Conservation (phyloP, 2,113 vertebrate genomes). For the Pipa parva region DNA sequence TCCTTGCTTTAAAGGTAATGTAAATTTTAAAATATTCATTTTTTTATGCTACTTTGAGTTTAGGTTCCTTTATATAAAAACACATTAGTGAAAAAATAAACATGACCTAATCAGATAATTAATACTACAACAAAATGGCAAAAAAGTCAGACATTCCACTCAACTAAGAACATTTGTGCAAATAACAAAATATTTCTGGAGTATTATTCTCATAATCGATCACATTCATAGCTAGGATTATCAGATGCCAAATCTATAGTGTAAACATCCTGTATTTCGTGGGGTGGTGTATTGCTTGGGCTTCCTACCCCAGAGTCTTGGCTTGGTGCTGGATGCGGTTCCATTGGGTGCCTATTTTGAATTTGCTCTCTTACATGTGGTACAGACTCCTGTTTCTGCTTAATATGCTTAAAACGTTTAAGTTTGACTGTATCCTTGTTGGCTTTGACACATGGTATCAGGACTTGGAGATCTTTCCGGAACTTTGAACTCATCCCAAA, state of each 20-base stretch:
- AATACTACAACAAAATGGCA: background rate
- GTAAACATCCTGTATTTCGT: slow-evolving; percentile 54
- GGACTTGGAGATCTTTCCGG: slow-evolving; percentile 60
- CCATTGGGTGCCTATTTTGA: slow-evolving; percentile 11
- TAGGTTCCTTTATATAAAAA: too few species aligned
- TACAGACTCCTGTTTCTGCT: slow-evolving; percentile 59
- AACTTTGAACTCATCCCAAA: slow-evolving; percentile 81
- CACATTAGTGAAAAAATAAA: too few species aligned
- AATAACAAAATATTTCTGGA: background rate
- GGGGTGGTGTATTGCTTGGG: slow-evolving; percentile 57
- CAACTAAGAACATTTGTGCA: too few species aligned
- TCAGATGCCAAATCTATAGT: slow-evolving; percentile 52
- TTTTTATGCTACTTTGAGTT: too few species aligned
- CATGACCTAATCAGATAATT: too few species aligned
- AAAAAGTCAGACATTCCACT: background rate
- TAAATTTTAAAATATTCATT: too few species aligned
- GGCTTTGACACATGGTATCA: slow-evolving; percentile 63
- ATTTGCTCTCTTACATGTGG: slow-evolving; percentile 51
- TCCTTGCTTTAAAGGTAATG: too few species aligned
- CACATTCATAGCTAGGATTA: slow-evolving; percentile 65
- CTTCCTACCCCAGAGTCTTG: slow-evolving; percentile 63
- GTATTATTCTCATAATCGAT: slow-evolving; percentile 55
- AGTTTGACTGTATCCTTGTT: slow-evolving; percentile 62
- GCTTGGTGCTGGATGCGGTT: slow-evolving; percentile 43
- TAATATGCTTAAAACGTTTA: slow-evolving; percentile 65